Base-by-base conservation (phyloP, 2,113 vertebrate genomes). In the Periophthalmodon schlosseri region DNA sequence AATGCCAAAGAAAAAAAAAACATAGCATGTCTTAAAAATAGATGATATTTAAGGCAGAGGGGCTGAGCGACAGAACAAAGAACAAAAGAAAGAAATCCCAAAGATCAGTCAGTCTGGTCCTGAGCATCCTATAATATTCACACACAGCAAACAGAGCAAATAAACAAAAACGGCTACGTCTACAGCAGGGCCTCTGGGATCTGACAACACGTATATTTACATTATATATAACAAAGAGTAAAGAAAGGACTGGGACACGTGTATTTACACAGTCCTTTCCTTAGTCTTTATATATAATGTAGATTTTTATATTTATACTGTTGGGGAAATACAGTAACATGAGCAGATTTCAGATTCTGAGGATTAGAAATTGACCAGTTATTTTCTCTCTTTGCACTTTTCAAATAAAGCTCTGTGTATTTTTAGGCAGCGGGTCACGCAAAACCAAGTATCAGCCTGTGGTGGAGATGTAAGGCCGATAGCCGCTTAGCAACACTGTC, bases 141-240 rank as follows among this genome's bases (percentile, higher is more conserved):
- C 70, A 52, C 34, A 44, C 28, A 73, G 52, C 63, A 47, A 54
- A 57, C 21, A 20, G 8, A 49, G 21, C 49, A 77, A 73, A 65
- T 49, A 33, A 39, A 57, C 14, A 16, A 6, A 61, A 39, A 46
- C 44, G 3, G 5, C 60, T 28, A 13, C 66, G 68, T 60, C 73
- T 66, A 21, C 49, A 70, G 69, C 24, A 16, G 24, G 34, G 15
- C 60, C 54, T 33, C 24, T 1, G 23, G 34, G 34, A 36, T n/a
- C n/a, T n/a, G n/a, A 65, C 4, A 39, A 10, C 16, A 20, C 33
- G n/a, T 63, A 6, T 63, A 2, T 39, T 36, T 39, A 65, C 23
- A 60, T 34, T 9, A 18, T 63, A 14, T 5, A 63, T 63, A 18
- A 34, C 13, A 18, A 63, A 18, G 28, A 60, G 23, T 2, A 60